phyloP scores from a whole-genome alignment of 2,113 vertebrate genomes.

The Austrofundulus limnaeus region DNA sequence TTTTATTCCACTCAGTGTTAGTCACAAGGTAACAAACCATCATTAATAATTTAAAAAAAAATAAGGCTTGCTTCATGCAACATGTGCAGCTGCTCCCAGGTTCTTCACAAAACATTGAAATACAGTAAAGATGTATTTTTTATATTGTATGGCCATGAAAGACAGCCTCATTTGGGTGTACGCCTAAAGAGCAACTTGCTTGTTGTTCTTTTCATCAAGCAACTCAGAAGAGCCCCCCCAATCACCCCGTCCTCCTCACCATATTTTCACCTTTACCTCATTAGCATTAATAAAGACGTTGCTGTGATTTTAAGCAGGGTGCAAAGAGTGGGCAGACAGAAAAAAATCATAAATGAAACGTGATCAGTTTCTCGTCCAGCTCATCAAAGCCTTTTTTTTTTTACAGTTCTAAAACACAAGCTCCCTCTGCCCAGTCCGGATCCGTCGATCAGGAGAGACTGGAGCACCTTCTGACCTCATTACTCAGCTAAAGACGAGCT shows the following conservation, averaged over 20 bases:
- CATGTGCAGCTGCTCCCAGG: not conserved
- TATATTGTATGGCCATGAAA: slow-evolving; percentile 12
- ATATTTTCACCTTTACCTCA: too few species aligned
- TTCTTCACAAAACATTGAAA: slow-evolving; percentile 5
- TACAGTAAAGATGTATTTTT: slow-evolving; percentile 12
- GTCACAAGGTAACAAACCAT: slow-evolving; percentile 1
- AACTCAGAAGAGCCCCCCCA: not conserved
- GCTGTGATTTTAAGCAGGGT: slow-evolving; percentile 25
- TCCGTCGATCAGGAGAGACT: slow-evolving; percentile 58
- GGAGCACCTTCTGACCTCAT: slow-evolving; percentile 84
- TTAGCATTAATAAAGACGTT: slow-evolving; percentile 6
- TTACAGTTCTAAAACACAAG: slow-evolving; percentile 36
- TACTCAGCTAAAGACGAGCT: slow-evolving; percentile 76
- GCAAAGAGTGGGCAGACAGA: not conserved
- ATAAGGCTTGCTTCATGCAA: not conserved
- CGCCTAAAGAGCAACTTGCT: slow-evolving; percentile 23
- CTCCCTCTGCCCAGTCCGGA: slow-evolving; percentile 27
- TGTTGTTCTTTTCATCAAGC: slow-evolving; percentile 22
- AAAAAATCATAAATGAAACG: slow-evolving; percentile 5
- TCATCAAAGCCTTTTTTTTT: slow-evolving; percentile 2
- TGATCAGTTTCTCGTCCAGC: slow-evolving; percentile 1
- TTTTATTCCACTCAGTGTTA: not conserved
- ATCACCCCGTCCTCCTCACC: too few species aligned
- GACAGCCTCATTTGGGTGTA: slow-evolving; percentile 15
- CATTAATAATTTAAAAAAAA: not conserved